Conservation (phyloP, 2,797 vertebrate genomes). For the Macroramphosus scolopax region DNA sequence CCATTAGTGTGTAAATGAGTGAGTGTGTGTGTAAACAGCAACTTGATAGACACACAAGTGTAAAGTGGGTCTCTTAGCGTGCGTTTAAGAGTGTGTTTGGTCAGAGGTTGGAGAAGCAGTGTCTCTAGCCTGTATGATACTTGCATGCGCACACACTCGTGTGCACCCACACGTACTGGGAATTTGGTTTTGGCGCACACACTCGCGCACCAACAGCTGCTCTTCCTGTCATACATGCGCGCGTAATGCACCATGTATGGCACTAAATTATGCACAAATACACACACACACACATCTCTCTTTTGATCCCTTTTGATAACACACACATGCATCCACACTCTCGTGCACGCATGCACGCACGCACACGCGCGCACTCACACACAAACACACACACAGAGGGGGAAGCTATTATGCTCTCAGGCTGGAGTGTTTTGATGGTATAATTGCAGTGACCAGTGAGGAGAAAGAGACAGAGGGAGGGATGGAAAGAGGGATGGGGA, state of each 20-base stretch:
- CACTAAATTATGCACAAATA: constrained; percentile 66
- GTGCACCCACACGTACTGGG: constrained; percentile 6
- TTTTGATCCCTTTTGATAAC: constrained; percentile 51
- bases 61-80: constrained; percentile 47
- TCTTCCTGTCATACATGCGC: constrained; percentile 58
- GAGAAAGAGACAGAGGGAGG: constrained; percentile 68
- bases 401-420: constrained; percentile 84
- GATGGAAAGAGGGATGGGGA: constrained; percentile 71
- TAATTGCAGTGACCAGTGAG: constrained; percentile 84
- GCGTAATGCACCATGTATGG: constrained; percentile 56
- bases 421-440: constrained; percentile 84
- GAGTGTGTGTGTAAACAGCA: constrained; percentile 35
- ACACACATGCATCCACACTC: constrained; percentile 27
- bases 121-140: constrained; percentile 60
- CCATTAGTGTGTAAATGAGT: constrained; percentile 54
- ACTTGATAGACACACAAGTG: constrained; percentile 21
- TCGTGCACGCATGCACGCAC: constrained; percentile 14
- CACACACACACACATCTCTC: constrained; percentile 44
- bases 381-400: constrained; percentile 51
- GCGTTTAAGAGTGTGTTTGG: constrained; percentile 57
- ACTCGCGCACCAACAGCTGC: constrained; percentile 50
- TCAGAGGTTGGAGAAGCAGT: constrained; percentile 76
- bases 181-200: constrained; percentile 33
- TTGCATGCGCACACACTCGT: constrained; percentile 13
- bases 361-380: constrained; percentile 16